Conservation (phyloP, 1,140 invertebrate species). For the Brachionus asplanchnoidis region DNA sequence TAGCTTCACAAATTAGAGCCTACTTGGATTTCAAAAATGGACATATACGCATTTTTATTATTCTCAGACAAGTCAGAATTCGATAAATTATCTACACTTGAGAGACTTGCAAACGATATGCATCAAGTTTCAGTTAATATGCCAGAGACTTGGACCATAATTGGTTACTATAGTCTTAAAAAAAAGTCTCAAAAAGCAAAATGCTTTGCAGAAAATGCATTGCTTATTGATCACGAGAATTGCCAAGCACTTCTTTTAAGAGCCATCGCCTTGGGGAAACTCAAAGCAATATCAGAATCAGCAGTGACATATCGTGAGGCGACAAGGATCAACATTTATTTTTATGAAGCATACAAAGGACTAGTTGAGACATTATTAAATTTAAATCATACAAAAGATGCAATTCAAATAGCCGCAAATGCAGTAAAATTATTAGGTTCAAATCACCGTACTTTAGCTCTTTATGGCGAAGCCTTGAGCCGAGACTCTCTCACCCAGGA, state of each 20-base stretch:
- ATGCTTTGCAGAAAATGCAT: constrained; percentile 39
- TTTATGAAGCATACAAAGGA: constrained; percentile 38
- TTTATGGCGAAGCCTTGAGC: constrained; percentile 36
- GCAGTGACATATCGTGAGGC: constrained; percentile 36
- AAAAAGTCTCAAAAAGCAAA: constrained; percentile 41
- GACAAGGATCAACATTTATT: constrained; percentile 28
- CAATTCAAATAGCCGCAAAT: constrained; percentile 36
- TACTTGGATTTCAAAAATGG: constrained; percentile 30
- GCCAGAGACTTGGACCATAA: constrained; percentile 33
- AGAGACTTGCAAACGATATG: constrained; percentile 28
- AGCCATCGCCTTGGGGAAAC: constrained; percentile 32
- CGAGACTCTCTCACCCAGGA: constrained; percentile 1
- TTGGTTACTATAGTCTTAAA: constrained; percentile 36
- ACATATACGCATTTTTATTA: constrained; percentile 32
- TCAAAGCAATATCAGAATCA: constrained; percentile 21
- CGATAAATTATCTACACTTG: constrained; percentile 24
- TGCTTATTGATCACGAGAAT: constrained; percentile 34
- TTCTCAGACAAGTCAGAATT: constrained; percentile 29
- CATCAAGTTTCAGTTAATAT: constrained; percentile 39
- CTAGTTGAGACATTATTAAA: constrained; percentile 20
- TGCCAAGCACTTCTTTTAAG: constrained; percentile 22
- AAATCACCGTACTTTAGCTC: constrained; percentile 35
- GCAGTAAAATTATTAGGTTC: constrained; percentile 37
- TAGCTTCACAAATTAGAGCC: constrained; percentile 31
- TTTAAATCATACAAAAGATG: constrained; percentile 39